phyloP scores from a whole-genome alignment of 2,888 invertebrate species.

The Nomada fucata region DNA sequence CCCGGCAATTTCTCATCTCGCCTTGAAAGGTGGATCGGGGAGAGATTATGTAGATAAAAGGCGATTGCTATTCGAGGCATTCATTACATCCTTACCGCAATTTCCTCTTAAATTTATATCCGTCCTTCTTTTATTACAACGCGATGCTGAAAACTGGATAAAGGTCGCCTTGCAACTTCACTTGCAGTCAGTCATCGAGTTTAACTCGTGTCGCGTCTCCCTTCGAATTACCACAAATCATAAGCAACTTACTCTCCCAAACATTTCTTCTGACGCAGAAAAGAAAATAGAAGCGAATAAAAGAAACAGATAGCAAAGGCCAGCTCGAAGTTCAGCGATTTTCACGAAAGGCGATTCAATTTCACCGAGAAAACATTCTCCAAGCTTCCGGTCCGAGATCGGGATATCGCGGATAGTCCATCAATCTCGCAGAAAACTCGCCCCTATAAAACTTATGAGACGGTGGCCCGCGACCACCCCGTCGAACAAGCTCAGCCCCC shows the following conservation, averaged over 20 bases:
- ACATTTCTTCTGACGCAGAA: too few relatives aligned
- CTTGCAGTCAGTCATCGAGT: too few relatives aligned
- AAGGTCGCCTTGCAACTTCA: neutral
- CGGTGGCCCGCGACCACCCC: slow-evolving; percentile 12
- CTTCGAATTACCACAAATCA: too few relatives aligned
- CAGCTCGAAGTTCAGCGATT: neutral
- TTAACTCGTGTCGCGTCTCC: too few relatives aligned
- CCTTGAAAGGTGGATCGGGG: slow-evolving; percentile 6
- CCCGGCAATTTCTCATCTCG: slow-evolving; percentile 33
- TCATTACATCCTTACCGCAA: neutral
- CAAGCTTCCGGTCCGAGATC: neutral
- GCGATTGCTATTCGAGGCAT: slow-evolving; percentile 3
- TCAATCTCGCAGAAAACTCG: slow-evolving; percentile 1
- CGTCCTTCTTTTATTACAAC: neutral
- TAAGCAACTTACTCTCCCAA: too few relatives aligned
- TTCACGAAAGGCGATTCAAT: neutral
- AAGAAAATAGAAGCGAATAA: too few relatives aligned
- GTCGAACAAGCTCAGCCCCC: slow-evolving; percentile 4
- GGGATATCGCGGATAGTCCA: slow-evolving; percentile 21
- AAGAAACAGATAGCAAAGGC: neutral
- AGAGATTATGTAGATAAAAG: slow-evolving; percentile 33
- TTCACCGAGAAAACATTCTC: neutral
- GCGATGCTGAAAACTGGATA: neutral
- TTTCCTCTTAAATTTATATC: neutral
- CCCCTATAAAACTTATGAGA: slow-evolving; percentile 44